These are phyloP conservation scores for Notarius lentiginosus DNA, from an alignment of 2,113 vertebrate genomes.

Conservation along the genomic window DNA sequence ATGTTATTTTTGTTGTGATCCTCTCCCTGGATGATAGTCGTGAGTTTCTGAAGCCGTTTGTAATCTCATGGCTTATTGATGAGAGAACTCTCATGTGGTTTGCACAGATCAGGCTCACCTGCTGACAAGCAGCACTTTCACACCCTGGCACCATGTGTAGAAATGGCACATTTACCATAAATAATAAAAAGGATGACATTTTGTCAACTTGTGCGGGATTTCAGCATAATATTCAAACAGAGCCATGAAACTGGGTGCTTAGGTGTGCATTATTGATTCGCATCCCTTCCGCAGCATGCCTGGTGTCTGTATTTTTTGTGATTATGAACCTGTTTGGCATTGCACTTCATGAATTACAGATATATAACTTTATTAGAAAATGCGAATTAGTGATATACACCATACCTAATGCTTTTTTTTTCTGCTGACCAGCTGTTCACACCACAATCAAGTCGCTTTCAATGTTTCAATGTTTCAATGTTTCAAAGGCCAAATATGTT, in stretches of 20 bases:
- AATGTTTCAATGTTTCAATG: conserved; percentile 26
- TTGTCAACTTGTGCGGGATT: conserved; percentile 52
- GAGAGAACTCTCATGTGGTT: conserved; percentile 63
- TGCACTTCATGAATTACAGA: conserved; percentile 51
- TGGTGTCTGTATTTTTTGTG: conserved; percentile 21
- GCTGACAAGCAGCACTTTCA: conserved; percentile 66
- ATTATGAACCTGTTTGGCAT: conserved; percentile 46
- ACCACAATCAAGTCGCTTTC: conserved; percentile 4
- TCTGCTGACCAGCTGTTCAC: conserved; percentile 17
- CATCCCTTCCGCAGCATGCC: conserved; percentile 41
- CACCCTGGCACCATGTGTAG: conserved; percentile 48
- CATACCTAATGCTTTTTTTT: conserved; percentile 6
- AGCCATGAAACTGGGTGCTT: conserved; percentile 40
- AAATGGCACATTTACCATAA: conserved; percentile 55
- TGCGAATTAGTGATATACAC: conserved; percentile 27
- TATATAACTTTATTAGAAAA: conserved; percentile 45
- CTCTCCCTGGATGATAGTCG: background rate
- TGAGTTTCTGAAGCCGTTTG: conserved; percentile 51
- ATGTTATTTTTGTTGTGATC: background rate
- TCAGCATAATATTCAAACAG: conserved; percentile 54
- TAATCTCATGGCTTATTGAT: conserved; percentile 73
- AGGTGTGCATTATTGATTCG: conserved; percentile 57
- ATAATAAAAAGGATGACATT: conserved; percentile 61
- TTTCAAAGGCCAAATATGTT: conserved; percentile 23
- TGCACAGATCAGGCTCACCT: conserved; percentile 61